Evolutionary conservation across 2,888 invertebrate species (phyloP), one percentile per base, ranked within the genome.

Genomic region (Tenthredo livida): DNA sequence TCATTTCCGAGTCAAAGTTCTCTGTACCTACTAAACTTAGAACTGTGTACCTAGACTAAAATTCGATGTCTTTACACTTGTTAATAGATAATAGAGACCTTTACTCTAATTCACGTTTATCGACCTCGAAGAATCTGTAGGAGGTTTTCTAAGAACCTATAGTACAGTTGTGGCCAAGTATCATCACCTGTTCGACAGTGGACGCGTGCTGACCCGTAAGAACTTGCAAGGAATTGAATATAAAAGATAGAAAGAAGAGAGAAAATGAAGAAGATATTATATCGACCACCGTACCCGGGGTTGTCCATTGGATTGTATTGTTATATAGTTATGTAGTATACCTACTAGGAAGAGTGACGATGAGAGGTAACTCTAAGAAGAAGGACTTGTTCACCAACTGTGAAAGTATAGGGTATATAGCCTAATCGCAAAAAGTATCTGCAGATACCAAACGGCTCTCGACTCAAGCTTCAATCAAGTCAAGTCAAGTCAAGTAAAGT

Each of bases 181-280:
- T 61, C 25, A 75, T 43, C 73, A 75, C 73, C 73, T 75, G 73
- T 75, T 47, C 17, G 47, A 25, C 47, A 43, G 43, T 47, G 21
- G 47, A 75, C 21, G 43, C 73, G 73, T 75, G 73, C 40, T 75
- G 73, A 75, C 47, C 73, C 47, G 43, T 25, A 25, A 61, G 61
- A 61, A 61, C 21, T 61, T 47, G 47, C 9, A 47, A 47, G 21
- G 47, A 47, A 40, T 40, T 15, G 47, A 15, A 75, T 47, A 75
- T 12, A 47, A 12, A 47, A 37, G 17, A 40, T 40, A 12, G 43
- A 25, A 73, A 58, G 9, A 58, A 75, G 6, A 37, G 1, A 37
- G 6, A 37, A 37, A 37, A n/a, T n/a, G 37, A 33, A 33, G 33
- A 43, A 75, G n/a, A n/a, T n/a, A n/a, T n/a, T n/a, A 61, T 61